phyloP scores from a whole-genome alignment of 1,140 invertebrate genomes.

The Phymorhynchus buccinoides region DNA sequence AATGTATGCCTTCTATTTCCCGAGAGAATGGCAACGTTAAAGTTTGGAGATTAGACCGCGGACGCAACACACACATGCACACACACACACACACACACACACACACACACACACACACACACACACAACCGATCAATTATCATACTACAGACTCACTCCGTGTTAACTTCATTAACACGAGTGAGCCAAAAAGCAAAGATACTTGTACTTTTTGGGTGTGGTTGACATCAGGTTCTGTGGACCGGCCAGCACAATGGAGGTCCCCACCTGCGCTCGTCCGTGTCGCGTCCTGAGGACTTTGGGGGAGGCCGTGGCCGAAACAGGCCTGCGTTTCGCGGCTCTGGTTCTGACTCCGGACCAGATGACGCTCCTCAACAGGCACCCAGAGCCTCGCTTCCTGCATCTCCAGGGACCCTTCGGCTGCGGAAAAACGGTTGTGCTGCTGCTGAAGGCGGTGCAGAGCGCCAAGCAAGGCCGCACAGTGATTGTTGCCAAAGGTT shows the following conservation, averaged over 20 bases:
- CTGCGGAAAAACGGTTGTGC: background rate
- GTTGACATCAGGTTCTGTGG: background rate
- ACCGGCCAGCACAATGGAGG: background rate
- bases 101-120: no score
- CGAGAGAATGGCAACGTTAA: no score
- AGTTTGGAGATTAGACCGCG: no score
- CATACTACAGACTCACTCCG: no score
- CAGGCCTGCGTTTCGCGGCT: background rate
- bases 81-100: no score
- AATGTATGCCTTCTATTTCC: no score
- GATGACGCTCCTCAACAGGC: background rate
- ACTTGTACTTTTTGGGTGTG: background rate
- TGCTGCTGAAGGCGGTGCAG: conserved; percentile 15
- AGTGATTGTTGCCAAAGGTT: background rate
- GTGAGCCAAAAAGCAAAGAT: no score
- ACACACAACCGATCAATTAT: no score
- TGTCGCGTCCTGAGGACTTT: background rate
- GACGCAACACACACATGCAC: no score
- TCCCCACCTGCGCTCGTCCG: background rate
- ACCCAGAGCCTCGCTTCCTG: background rate
- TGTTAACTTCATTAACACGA: no score
- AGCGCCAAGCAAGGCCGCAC: background rate
- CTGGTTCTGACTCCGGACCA: background rate
- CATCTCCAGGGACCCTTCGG: background rate
- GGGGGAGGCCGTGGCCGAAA: background rate